A percentile compares a stretch with the other conserved stretches of the same genome.
These are phyloP conservation scores for Ecliptopera silaceata DNA, from an alignment of 2,888 invertebrate genomes.

Conservation along the genomic window DNA sequence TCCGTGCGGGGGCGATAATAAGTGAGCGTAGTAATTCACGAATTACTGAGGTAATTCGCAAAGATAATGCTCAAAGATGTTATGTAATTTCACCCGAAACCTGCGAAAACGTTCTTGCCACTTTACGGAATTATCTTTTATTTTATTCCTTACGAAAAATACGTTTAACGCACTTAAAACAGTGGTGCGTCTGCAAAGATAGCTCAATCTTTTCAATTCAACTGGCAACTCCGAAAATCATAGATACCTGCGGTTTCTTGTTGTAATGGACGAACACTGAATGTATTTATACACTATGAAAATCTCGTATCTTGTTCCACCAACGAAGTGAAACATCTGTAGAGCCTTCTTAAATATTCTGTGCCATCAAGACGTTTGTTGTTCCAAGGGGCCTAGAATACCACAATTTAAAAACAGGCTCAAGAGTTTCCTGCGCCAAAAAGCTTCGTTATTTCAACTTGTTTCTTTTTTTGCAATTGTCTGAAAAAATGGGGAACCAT, in stretches of 20 bases:
- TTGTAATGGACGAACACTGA: too few species aligned
- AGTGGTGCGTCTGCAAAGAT: too few species aligned
- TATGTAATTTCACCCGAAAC: conserved; percentile 9
- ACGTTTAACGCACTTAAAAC: too few species aligned
- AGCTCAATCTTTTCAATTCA: too few species aligned
- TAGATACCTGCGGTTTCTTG: too few species aligned
- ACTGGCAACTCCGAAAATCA: too few species aligned
- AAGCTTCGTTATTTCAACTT: not conserved
- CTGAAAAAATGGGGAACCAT: not conserved
- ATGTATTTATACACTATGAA: too few species aligned
- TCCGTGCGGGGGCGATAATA: conserved; percentile 10
- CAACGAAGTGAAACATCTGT: not conserved
- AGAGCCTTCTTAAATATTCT: not conserved
- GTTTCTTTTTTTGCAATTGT: conserved; percentile 1
- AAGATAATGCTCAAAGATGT: conserved; percentile 16
- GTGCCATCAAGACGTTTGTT: not conserved
- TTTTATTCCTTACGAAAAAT: too few species aligned
- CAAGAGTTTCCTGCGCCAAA: not conserved
- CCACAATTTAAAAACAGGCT: conserved; percentile 8
- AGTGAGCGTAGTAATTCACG: conserved; percentile 20
- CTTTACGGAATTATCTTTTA: not conserved
- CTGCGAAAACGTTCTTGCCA: not conserved
- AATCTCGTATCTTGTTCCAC: not conserved
- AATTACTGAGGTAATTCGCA: conserved; percentile 19
- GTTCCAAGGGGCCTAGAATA: not conserved